Percentiles rank a stretch among this genome's conserved stretches.
These are phyloP conservation scores for Pharmacophagus antenor DNA, from an alignment of 2,888 invertebrate species.

Conservation along the genomic window DNA sequence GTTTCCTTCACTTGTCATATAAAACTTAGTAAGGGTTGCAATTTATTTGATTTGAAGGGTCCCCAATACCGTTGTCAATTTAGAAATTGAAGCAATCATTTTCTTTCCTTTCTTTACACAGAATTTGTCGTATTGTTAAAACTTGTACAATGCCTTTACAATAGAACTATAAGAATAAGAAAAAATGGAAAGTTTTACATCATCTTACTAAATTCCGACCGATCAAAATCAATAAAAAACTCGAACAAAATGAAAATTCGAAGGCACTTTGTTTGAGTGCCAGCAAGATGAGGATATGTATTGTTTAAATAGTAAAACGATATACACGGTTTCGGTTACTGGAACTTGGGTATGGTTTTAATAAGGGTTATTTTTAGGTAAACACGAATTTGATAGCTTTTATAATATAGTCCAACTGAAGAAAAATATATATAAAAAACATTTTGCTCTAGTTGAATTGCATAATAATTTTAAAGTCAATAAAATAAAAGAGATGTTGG, in stretches of 20 bases:
- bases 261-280: neutral
- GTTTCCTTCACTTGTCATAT: slow-evolving; percentile 23
- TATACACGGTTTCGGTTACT: neutral
- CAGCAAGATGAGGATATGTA: neutral
- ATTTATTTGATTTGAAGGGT: slow-evolving; percentile 13
- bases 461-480: too few relatives aligned
- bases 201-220: neutral
- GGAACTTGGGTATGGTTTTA: too few relatives aligned
- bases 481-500: too few relatives aligned
- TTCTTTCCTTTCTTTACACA: neutral
- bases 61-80: neutral
- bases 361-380: too few relatives aligned
- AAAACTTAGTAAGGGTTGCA: slow-evolving; percentile 11
- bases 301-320: neutral
- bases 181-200: neutral
- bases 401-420: too few relatives aligned
- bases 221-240: neutral
- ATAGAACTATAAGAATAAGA: neutral
- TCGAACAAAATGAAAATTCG: neutral
- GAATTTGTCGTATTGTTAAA: neutral
- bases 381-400: too few relatives aligned
- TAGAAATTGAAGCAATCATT: neutral
- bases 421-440: too few relatives aligned
- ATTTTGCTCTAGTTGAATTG: too few relatives aligned
- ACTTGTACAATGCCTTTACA: too few relatives aligned